phyloP scores from a whole-genome alignment of 2,113 vertebrate genomes.

The Halcyon malimbica region DNA sequence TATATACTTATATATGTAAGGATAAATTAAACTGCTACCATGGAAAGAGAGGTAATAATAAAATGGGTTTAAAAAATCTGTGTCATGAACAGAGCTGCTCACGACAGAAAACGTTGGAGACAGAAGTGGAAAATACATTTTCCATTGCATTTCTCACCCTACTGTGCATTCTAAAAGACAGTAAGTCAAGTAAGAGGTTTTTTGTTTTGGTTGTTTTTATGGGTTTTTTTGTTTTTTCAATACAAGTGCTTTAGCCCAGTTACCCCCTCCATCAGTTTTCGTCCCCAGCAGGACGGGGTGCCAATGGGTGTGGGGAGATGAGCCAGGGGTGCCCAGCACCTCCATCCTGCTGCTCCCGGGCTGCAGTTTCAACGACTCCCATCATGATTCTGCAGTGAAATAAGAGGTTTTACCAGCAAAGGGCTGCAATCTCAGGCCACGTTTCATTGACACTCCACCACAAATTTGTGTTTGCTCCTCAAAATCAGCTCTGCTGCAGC shows the following conservation, averaged over 20 bases:
- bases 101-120: not conserved
- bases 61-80: not conserved
- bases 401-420: not conserved
- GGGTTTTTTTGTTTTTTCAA: not conserved
- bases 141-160: not conserved
- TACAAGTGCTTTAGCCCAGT: not conserved
- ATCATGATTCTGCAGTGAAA: not conserved
- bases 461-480: not conserved
- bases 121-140: not conserved
- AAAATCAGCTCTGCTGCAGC: not conserved
- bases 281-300: rapidly evolving
- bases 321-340: not conserved
- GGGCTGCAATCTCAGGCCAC: not conserved
- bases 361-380: not conserved
- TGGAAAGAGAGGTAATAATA: not conserved
- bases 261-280: not conserved
- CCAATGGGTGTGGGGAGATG: rapidly evolving
- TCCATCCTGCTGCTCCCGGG: not conserved
- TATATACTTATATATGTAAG: not conserved
- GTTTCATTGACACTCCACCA: not conserved
- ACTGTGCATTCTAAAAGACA: not conserved
- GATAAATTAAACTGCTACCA: not conserved
- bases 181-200: not conserved
- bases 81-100: not conserved
- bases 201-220: not conserved